Conservation (phyloP, 1,140 invertebrate genomes). For the Trachelipus rathkii region DNA sequence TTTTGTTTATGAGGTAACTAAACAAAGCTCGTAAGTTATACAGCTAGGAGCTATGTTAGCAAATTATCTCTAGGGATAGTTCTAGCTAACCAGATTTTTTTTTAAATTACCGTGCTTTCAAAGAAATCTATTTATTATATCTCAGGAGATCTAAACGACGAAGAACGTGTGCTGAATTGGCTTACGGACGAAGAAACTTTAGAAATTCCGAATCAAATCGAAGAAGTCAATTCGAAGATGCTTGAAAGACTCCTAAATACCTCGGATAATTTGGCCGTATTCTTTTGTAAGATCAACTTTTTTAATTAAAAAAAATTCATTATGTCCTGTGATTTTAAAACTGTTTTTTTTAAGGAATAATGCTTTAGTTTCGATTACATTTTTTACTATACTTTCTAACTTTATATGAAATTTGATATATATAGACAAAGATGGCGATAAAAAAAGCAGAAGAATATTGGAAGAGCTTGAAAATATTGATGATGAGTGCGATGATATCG, state of each 20-base stretch:
- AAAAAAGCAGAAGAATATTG: slow-evolving; percentile 80
- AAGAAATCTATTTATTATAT: slow-evolving; percentile 35
- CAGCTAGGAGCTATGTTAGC: too few relatives aligned
- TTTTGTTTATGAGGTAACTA: too few relatives aligned
- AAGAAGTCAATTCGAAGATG: slow-evolving; percentile 88
- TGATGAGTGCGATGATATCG: slow-evolving; percentile 86
- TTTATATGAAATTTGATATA: background rate
- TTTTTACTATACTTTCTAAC: too few relatives aligned
- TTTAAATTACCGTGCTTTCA: too few relatives aligned
- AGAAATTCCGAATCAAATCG: slow-evolving; percentile 86
- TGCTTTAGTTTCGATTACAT: too few relatives aligned
- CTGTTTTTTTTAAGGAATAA: background rate
- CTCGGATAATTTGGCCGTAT: slow-evolving; percentile 77
- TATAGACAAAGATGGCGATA: slow-evolving; percentile 65
- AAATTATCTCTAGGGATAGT: too few relatives aligned
- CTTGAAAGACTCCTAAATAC: slow-evolving; percentile 82
- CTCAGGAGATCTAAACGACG: slow-evolving; percentile 77
- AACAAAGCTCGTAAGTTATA: too few relatives aligned
- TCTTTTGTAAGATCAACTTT: slow-evolving; percentile 86
- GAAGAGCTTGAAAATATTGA: slow-evolving; percentile 87
- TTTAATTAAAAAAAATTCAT: background rate
- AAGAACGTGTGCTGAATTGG: slow-evolving; percentile 83
- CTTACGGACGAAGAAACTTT: slow-evolving; percentile 85
- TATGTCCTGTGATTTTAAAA: background rate
- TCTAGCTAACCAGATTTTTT: too few relatives aligned